These are phyloP conservation scores for Coelogynopora nodosa DNA, from an alignment of 2,888 invertebrate genomes.

Conservation along the genomic window DNA sequence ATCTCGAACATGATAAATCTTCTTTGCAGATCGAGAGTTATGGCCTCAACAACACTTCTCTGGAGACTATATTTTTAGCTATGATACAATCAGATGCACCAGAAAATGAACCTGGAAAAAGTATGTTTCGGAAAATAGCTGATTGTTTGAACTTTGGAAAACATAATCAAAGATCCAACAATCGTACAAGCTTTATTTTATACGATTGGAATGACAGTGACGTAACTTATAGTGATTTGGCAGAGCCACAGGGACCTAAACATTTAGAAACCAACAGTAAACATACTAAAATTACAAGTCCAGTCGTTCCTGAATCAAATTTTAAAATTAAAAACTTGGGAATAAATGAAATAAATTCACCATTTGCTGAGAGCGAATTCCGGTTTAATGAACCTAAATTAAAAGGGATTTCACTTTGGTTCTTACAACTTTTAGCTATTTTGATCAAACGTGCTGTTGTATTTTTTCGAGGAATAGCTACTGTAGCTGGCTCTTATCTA, in stretches of 20 bases:
- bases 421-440: neutral
- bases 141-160: no score
- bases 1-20: neutral
- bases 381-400: neutral
- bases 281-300: no score
- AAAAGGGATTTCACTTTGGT: neutral
- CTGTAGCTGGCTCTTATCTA: neutral
- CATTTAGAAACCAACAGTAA: no score
- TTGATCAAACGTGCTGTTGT: neutral
- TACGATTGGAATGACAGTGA: no score
- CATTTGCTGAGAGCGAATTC: neutral
- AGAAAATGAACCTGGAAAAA: no score
- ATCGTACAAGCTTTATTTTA: no score
- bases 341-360: no score
- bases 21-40: neutral
- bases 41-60: neutral
- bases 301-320: no score
- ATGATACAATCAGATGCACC: neutral
- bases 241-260: no score
- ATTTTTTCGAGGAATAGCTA: neutral
- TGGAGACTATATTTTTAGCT: neutral
- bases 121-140: no score
- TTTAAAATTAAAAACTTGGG: neutral
- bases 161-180: no score
- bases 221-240: no score